Base-by-base conservation (phyloP, 37 sponge, comb jelly and placozoan species). In the Amphimedon queenslandica region DNA sequence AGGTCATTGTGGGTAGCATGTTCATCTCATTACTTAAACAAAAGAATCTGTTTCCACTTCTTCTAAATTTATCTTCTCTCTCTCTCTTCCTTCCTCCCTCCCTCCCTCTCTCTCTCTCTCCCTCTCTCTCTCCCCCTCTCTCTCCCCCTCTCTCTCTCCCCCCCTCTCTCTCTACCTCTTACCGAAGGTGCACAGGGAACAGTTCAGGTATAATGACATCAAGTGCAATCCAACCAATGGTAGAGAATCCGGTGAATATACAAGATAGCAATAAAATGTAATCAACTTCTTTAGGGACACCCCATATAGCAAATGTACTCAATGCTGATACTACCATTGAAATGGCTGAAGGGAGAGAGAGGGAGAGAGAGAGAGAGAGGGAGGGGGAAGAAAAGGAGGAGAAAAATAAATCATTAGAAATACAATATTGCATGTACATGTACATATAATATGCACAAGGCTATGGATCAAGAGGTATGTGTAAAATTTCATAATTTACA, bases 201-300 rank as follows among this genome's bases (percentile, higher is more conserved):
- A 60, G 61, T 60, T n/a, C 21, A 25, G 61, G 61, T 60, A 47
- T 13, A 18, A 93, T 47, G 29, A 89, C 87, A 56, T 89, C 83
- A 11, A 93, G 71, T 28, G 90, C 83, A 63, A 89, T 93, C 91
- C 91, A 93, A 20, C 92, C 92, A 39, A 81, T 56, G 30, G 79
- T 79, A 21, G 87, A 73, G 56, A 93, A 39, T 2, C 83, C 90
- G 65, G 69, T 85, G 78, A 89, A 93, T 37, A 88, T 16, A 64
- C 83, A 88, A 31, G 87, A 82, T 23, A 93, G 80, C 20, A 85
- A 69, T 36, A 93, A 82, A 11, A 80, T 64, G 27, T 55, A 66
- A 1, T n/a, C 56, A 70, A 84, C 88, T 32, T 55, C 21, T 30
- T 51, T 37, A 0, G 88, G 88, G 32, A 93, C 73, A 3, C 66